A percentile compares a stretch with the other conserved stretches of the same genome.
Evolutionary conservation across 2,113 vertebrate species (phyloP).

Genomic region (Ivindomyrus marchei): DNA sequence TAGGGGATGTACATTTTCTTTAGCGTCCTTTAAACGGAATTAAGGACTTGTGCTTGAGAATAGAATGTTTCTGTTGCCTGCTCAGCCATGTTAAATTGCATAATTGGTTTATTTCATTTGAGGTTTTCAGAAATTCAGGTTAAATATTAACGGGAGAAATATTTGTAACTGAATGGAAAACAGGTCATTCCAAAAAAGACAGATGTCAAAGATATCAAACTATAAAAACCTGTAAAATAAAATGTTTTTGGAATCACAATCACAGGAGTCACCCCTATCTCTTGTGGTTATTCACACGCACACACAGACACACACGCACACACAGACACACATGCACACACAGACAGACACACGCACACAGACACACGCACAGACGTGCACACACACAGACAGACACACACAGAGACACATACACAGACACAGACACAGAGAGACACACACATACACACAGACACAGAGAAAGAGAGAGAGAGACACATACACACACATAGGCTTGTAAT

Average conservation of each 20-base stretch:
- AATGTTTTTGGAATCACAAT: not conserved
- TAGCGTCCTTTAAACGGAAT: not conserved
- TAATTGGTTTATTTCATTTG: not conserved
- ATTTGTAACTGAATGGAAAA: not conserved
- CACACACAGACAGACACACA: no score
- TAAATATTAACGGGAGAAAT: not conserved
- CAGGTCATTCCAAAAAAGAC: not conserved
- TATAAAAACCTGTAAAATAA: not conserved
- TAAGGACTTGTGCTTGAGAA: not conserved
- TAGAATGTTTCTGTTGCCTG: not conserved
- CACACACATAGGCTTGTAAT: no score
- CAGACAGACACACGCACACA: not conserved
- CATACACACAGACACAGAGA: no score
- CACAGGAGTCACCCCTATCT: not conserved
- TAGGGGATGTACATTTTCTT: not conserved
- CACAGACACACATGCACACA: not conserved
- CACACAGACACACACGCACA: conserved; percentile 24
- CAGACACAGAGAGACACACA: no score
- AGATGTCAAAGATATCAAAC: not conserved
- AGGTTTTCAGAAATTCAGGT: not conserved
- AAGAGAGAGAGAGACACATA: no score
- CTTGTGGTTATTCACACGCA: conserved; percentile 5
- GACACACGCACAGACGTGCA: not conserved
- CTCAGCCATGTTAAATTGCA: not conserved
- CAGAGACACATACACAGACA: no score